Base-by-base conservation (phyloP, 2,888 invertebrate genomes). In the Cosmopolites sordidus region DNA sequence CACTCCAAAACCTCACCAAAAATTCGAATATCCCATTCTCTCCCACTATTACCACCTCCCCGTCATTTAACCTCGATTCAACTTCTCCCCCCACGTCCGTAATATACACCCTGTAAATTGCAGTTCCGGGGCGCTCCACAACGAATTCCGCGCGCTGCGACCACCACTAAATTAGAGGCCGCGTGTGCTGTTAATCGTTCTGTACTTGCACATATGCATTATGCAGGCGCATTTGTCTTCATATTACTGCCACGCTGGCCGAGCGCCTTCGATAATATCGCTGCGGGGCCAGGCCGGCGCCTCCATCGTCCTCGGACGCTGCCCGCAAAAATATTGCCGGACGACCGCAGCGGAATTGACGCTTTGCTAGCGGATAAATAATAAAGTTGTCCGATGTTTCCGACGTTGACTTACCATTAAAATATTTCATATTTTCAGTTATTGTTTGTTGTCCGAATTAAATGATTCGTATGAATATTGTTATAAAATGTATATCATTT, bases 181-280 rank as follows among this genome's bases (percentile, higher is more conserved):
- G 51, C 57, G 57, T 57, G 54, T 57, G 57, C 47, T 57, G 57
- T 57, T 57, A 57, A 57, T 57, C 50, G 57, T 54, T 51, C 48
- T 47, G 41, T 48, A 57, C 54, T 49, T 57, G 54, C 57, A 54
- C 54, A 57, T 48, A 57, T 57, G 57, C 57, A 57, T 57, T 51
- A 57, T 54, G 57, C 57, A 57, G 53, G 42, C 47, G 50, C 53
- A 56, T 56, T 56, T 56, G 50, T 56, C 56, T 56, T 56, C 53
- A 56, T 53, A 56, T 56, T 53, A 41, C 52, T 50, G 56, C 49
- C 53, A 53, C 38, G 50, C 40, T 40, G 43, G 39, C 18, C 45
- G 43, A 39, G 42, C 56, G 52, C 52, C 56, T 56, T 56, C 56
- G 51, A 56, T 56, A 56, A 48, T 33, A 52, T 56, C 56, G 48